Base-by-base conservation (phyloP, 2,113 vertebrate species). In the Gallinago media region DNA sequence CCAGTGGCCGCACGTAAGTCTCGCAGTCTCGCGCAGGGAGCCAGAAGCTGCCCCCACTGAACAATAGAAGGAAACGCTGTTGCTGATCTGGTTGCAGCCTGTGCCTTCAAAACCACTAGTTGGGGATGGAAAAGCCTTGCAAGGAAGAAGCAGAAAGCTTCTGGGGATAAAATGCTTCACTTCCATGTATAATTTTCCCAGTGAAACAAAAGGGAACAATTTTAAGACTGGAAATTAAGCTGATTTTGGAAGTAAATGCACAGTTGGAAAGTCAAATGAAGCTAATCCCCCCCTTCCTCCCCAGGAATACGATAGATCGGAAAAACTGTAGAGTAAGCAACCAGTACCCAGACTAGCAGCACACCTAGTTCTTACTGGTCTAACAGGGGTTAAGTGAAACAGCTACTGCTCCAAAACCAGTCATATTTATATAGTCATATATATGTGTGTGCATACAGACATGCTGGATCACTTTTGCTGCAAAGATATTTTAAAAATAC, bases 1-100 rank as follows among this genome's bases (percentile, higher is more conserved):
- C 36, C 88, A 73, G 9, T 1, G 5, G 40, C 52, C 7, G 3
- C 5, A 2, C 0, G 0, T 26, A 52, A 34, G 61, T 32, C n/a
- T 34, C 9, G 52, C 0, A 34, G 61, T 32, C n/a, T 34, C 9
- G 47, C 0, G 0, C 52, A 77, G 46, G 34, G 50, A 91, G 47
- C 50, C 80, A 78, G 80, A 46, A 65, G 42, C 72, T 89, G 79
- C 32, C 42, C n/a, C 62, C 5, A 0, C 8, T 1, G 3, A 91
- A 94, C 85, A 96, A 92, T 8, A 38, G 54, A 66, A 93, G 87
- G 87, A 96, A 95, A 58, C 0, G 0, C 46, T 52, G 49, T 61
- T 14, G 10, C 49, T 44, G 70, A 56, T 55, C 67, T 75, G 74
- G 29, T 52, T 52, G 82, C 2, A 6, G 22, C 32, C 66, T 42